Evolutionary conservation across 2,113 vertebrate species (phyloP), one percentile per base, ranked within the genome.

Genomic region (Cathartes aura): DNA sequence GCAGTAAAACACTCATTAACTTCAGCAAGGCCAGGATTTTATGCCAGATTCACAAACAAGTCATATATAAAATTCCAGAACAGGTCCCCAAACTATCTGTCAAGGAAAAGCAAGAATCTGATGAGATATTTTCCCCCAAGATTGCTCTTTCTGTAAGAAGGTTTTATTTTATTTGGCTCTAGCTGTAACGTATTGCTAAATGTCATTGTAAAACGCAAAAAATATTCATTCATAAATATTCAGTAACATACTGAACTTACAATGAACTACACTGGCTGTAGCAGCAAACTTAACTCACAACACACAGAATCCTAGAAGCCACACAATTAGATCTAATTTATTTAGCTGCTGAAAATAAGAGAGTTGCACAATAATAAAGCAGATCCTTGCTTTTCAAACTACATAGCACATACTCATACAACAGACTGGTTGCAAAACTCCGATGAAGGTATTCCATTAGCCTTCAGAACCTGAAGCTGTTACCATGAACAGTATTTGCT

Each of bases 221-320:
- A 95, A 86, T 70, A 95, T 88, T 93, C 91, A 97, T 97, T 97
- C 96, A 96, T 96, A 97, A 97, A 97, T 96, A 97, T 97, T 97
- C 93, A 95, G 94, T 87, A 96, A 96, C 91, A 94, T 88, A 94
- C 63, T 96, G 95, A 97, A 97, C 96, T 97, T 95, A 74, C 12
- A 86, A 34, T 94, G 96, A 97, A 97, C 91, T 94, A 73, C 82
- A 50, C 63, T 93, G 89, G 68, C 91, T 94, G 66, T 20, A 86
- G 62, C 84, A 90, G 50, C 48, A 87, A 66, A 80, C 96, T 96
- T 97, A 97, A 96, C 95, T 96, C 93, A 59, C 81, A 66, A 63
- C n/a, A 80, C 71, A 52, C 71, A 85, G 82, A 76, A 90, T 36
- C 62, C 82, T 82, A 87, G 45, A 94, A 94, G 81, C 36, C 29